These are phyloP conservation scores for Scrobipalpa atriplicella DNA, from an alignment of 2,888 invertebrate species.

Conservation along the genomic window DNA sequence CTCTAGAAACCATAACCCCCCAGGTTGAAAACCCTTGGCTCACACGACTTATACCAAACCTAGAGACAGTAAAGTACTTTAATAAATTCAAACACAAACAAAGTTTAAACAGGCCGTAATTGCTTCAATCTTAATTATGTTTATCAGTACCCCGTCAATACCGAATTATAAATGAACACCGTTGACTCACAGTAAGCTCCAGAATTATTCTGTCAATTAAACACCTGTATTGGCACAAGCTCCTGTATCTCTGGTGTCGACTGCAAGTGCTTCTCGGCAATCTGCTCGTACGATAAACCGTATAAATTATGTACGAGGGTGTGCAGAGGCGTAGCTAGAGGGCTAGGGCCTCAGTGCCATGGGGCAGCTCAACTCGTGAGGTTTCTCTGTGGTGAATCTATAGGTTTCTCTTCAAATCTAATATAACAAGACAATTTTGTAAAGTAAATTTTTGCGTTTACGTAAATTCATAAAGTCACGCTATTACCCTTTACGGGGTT, in stretches of 20 bases:
- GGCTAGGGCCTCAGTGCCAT: too few relatives aligned
- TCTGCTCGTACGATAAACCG: conserved; percentile 53
- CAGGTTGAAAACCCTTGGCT: too few relatives aligned
- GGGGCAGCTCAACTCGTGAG: too few relatives aligned
- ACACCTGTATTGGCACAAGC: conserved; percentile 16
- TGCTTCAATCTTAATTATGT: background rate
- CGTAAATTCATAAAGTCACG: too few relatives aligned
- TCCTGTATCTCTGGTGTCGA: conserved; percentile 42
- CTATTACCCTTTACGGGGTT: too few relatives aligned
- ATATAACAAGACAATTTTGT: too few relatives aligned
- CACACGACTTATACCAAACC: too few relatives aligned
- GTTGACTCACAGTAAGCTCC: background rate
- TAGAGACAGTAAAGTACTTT: too few relatives aligned
- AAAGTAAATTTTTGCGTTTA: too few relatives aligned
- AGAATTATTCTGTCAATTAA: conserved; percentile 14
- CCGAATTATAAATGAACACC: background rate
- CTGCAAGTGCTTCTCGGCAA: conserved; percentile 47
- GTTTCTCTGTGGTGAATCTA: too few relatives aligned
- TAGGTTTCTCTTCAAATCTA: too few relatives aligned
- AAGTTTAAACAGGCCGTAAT: background rate
- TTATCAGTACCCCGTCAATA: background rate
- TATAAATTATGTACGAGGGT: conserved; percentile 57
- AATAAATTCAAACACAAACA: background rate
- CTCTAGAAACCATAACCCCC: too few relatives aligned
- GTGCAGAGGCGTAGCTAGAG: background rate